Conservation (phyloP, 2,888 invertebrate species). For the Mylabris sibirica region DNA sequence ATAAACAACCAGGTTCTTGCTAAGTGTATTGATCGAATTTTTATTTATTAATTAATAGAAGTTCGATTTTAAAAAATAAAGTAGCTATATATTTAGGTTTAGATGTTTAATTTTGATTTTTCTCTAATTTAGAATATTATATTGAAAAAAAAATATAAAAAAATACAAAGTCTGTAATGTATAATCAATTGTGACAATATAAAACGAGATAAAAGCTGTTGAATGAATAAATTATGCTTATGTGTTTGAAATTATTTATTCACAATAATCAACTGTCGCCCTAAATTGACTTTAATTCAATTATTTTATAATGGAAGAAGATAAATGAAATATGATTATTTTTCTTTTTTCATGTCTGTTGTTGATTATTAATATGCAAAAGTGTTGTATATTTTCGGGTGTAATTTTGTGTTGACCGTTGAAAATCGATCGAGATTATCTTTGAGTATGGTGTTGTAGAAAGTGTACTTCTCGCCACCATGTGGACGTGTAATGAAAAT, state of each 20-base stretch:
- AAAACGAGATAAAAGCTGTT: slow-evolving; percentile 52
- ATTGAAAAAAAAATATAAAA: slow-evolving; percentile 19
- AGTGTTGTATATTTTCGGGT: slow-evolving; percentile 8
- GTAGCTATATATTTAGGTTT: slow-evolving; percentile 37
- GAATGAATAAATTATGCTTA: slow-evolving; percentile 56
- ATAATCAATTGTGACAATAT: slow-evolving; percentile 60
- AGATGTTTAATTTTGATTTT: slow-evolving; percentile 35
- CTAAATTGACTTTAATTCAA: not conserved
- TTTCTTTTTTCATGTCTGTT: too few relatives aligned
- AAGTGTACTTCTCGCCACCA: slow-evolving; percentile 7
- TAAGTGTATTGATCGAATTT: slow-evolving; percentile 4
- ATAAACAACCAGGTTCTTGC: not conserved
- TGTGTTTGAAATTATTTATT: slow-evolving; percentile 43
- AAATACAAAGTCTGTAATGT: slow-evolving; percentile 46
- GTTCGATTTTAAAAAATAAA: slow-evolving; percentile 20
- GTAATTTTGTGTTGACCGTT: slow-evolving; percentile 13
- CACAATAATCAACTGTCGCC: not conserved
- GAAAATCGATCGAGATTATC: not conserved
- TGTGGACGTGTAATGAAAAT: slow-evolving; percentile 25
- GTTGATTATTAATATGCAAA: not conserved
- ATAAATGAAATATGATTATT: not conserved
- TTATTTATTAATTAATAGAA: not conserved
- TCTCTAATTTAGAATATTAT: slow-evolving; percentile 4
- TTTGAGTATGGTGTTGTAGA: slow-evolving; percentile 2
- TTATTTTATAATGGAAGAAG: not conserved